Percentiles rank a stretch among this genome's conserved stretches.
Evolutionary conservation across 2,113 vertebrate genomes (phyloP).

Genomic region (Climacteris rufus): DNA sequence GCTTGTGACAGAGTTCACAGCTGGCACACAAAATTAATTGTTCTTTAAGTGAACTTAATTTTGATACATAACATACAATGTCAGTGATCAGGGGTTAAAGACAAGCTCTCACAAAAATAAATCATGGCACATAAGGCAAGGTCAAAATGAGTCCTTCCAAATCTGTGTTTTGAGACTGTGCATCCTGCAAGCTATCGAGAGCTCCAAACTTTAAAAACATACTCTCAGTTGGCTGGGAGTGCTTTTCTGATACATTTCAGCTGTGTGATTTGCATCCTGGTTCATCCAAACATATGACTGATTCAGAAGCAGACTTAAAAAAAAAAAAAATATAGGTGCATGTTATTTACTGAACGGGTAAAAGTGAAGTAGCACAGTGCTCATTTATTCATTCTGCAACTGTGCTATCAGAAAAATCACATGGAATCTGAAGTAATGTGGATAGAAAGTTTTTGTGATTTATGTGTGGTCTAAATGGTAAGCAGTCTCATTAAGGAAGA

Average conservation of each 20-base stretch:
- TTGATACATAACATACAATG: background rate
- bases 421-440: background rate
- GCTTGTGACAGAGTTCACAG: background rate
- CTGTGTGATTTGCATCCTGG: conserved; percentile 4
- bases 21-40: conserved; percentile 15
- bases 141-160: conserved; percentile 50
- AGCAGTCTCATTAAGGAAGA: background rate
- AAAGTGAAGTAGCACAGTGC: background rate
- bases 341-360: background rate
- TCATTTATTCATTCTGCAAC: background rate
- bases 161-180: background rate
- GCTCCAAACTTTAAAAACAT: conserved; percentile 7
- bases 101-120: conserved; percentile 2
- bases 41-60: conserved; percentile 36
- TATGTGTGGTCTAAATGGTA: background rate
- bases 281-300: background rate
- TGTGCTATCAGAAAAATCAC: background rate
- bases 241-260: conserved; percentile 11
- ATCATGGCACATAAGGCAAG: conserved; percentile 9
- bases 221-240: background rate
- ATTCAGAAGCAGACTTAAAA: background rate
- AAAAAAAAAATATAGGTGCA: background rate
- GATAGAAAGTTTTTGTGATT: background rate
- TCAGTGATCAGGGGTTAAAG: conserved; percentile 22
- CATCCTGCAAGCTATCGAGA: conserved; percentile 2